phyloP scores from a whole-genome alignment of 2,797 vertebrate species.

The Eleutherodactylus coqui region DNA sequence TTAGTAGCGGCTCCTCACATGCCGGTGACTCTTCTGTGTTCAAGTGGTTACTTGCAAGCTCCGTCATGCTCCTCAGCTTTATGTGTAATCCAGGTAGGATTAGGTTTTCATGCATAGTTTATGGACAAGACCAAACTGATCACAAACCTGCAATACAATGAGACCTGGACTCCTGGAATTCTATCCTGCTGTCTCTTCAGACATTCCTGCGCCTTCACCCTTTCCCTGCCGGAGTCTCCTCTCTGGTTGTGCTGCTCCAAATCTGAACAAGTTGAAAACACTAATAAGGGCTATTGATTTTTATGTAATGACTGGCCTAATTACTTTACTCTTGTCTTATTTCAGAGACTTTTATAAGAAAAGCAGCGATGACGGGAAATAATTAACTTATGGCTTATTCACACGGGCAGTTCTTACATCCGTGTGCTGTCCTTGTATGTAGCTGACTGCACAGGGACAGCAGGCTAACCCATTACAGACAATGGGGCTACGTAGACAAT shows the following conservation, averaged over 20 bases:
- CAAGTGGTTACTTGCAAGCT: constrained; percentile 45
- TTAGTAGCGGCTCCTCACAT: background rate
- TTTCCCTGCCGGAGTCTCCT: constrained; percentile 19
- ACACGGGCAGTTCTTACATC: too few species aligned
- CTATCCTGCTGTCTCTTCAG: constrained; percentile 44
- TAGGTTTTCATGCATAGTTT: constrained; percentile 62
- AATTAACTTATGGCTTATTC: background rate
- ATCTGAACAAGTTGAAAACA: background rate
- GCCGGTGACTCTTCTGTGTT: background rate
- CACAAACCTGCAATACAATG: constrained; percentile 59
- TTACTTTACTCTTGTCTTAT: background rate
- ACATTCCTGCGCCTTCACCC: constrained; percentile 53
- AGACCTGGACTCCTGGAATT: constrained; percentile 54
- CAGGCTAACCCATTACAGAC: too few species aligned
- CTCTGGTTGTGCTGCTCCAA: background rate
- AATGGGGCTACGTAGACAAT: too few species aligned
- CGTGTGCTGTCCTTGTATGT: too few species aligned
- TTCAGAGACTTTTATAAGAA: background rate
- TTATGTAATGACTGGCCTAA: background rate
- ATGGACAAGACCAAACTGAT: constrained; percentile 62
- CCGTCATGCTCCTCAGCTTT: constrained; percentile 53
- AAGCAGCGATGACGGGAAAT: background rate
- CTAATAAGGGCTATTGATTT: background rate
- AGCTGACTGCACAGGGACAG: too few species aligned
- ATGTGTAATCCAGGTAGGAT: constrained; percentile 59